Evolutionary conservation across 1,140 invertebrate genomes (phyloP), one percentile per base, ranked within the genome.

Genomic region (Drosophila nebulosa): DNA sequence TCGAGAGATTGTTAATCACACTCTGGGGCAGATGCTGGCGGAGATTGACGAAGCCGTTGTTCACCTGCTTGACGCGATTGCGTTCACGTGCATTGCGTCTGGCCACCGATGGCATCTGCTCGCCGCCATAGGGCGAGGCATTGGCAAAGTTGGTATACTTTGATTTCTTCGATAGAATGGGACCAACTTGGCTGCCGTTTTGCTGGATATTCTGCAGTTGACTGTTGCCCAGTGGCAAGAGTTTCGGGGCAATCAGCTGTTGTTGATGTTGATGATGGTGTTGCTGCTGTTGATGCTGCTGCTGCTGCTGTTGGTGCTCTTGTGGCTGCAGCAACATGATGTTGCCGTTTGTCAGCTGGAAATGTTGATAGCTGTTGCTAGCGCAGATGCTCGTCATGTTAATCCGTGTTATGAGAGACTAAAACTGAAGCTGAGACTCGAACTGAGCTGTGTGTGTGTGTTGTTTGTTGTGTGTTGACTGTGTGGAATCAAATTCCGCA

Each of bases 61-160:
- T 99, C 70, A 98, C 97, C 93, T 98, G 96, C 92, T 98, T 98
- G n/a, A 99, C 98, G 53, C 98, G 94, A 91, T 99, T 99, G 60
- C 97, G 92, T 92, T 99, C 98, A 0, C 98, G 93, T 14, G 98
- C 97, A 92, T 99, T 99, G 72, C 98, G 93, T 58, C 97, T 92
- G 0, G 97, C 96, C 16, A 98, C 97, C 4, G 97, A 96, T 1
- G 97, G 96, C 60, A 96, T 95, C 21, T 68, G 69, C 30, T 88
- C 78, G 21, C 78, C 72, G 67, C 30, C 30, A 32, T 95, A 95
- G 0, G 93, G 93, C 89, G 94, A 92, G 39, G 92, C 6, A 46
- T 18, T 92, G 16, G 91, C 78, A 78, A 95, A 96, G 74, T 55
- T 94, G 78, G 94, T 94, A 79, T 94, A 96, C 88, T 95, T 95